Evolutionary conservation across 2,888 invertebrate species (phyloP), one percentile per base, ranked within the genome.

Genomic region (Drosophila kuntzei): DNA sequence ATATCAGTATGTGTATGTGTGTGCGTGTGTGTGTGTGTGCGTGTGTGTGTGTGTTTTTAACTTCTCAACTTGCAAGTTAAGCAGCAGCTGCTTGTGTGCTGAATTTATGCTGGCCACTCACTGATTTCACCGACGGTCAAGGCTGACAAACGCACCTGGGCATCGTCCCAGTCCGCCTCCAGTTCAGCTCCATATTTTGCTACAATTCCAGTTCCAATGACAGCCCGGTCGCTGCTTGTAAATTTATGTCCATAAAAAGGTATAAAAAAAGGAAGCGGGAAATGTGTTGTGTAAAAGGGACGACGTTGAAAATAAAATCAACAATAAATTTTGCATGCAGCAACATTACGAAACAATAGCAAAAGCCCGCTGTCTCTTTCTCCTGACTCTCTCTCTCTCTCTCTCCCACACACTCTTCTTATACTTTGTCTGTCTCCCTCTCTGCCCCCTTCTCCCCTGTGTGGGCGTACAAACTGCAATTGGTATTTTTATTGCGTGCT

Each of bases 401-500:
- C 29, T 4, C 32, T 5, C 8, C n/a, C 39, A 5, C n/a, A 9
- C 43, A 16, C 6, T 16, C 44, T 2, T 11, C 5, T 16, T 14
- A 16, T 37, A 3, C 51, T 51, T 37, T 36, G 14, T 27, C 20
- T 51, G 51, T 51, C 51, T 49, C 4, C 11, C 16, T 71, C 58
- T 11, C 20, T 22, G 34, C 1, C 44, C 34, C 47, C 44, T 29
- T n/a, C 9, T 51, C 11, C 25, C 7, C n/a, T 44, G 50, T 22
- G 74, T 43, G 75, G 78, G 69, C 58, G 74, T 27, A 66, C 61
- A 65, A 67, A 62, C 70, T 84, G 89, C 84, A 84, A 89, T 84
- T 85, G 89, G 86, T 87, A 85, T 87, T 85, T 85, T 87, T 85
- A 85, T 85, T 85, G 87, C 88, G 88, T 85, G 85, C 86, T 85